phyloP scores from a whole-genome alignment of 92 coral and sea anemone genomes.

The Epizoanthus ramosus region DNA sequence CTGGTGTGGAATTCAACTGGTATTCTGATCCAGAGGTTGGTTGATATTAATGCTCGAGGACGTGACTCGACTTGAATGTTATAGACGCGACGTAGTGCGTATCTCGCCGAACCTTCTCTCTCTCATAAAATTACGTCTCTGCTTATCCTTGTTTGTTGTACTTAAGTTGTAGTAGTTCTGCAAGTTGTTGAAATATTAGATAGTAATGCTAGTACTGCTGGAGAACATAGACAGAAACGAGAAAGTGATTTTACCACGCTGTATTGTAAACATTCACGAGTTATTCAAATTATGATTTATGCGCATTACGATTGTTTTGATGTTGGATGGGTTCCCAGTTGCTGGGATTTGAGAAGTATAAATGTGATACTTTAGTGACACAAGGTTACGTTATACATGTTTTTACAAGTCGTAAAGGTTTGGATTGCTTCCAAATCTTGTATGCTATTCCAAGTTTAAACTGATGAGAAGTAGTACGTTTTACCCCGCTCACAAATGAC shows the following conservation, averaged over 20 bases:
- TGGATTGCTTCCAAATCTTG: constrained; percentile 37
- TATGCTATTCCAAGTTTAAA: neutral
- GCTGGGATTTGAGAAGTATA: no score
- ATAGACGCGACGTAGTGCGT: neutral
- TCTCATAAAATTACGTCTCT: neutral
- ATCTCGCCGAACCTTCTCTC: neutral
- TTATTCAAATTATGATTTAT: neutral
- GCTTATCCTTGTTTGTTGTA: neutral
- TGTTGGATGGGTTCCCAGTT: neutral
- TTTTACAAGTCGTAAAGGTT: constrained; percentile 10
- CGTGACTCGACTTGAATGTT: constrained; percentile 51
- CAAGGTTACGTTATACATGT: neutral
- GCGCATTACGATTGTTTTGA: neutral
- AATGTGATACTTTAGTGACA: neutral
- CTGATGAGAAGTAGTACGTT: no score
- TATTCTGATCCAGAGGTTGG: constrained; percentile 83
- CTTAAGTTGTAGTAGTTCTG: neutral
- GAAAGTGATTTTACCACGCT: neutral
- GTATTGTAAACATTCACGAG: neutral
- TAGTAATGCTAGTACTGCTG: neutral
- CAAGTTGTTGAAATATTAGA: neutral
- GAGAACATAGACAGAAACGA: neutral
- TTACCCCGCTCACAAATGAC: constrained; percentile 6
- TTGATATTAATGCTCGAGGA: constrained; percentile 54
- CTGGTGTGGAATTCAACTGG: constrained; percentile 66